These are phyloP conservation scores for Nestor notabilis DNA, from an alignment of 2,113 vertebrate species.

Conservation along the genomic window DNA sequence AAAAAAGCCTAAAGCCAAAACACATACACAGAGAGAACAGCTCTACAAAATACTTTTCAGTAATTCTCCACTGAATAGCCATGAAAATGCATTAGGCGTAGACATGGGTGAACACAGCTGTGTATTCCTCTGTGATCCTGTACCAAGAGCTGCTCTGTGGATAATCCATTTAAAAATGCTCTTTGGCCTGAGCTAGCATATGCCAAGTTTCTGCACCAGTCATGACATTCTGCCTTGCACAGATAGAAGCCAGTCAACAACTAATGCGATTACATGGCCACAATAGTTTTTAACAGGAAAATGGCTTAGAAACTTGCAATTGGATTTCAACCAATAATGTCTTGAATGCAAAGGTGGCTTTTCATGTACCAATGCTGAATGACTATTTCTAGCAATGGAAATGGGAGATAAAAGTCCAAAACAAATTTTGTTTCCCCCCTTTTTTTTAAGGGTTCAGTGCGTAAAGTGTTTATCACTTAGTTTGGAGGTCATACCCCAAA, in stretches of 20 bases:
- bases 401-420: neutral
- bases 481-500: neutral
- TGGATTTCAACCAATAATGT: slow-evolving; percentile 56
- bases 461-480: neutral
- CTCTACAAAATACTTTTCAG: neutral
- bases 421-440: neutral
- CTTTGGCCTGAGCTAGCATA: neutral
- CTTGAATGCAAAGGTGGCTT: slow-evolving; percentile 28
- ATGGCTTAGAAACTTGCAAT: slow-evolving; percentile 42
- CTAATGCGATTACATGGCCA: slow-evolving; percentile 52
- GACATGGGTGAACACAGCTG: neutral
- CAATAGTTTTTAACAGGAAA: slow-evolving; percentile 51
- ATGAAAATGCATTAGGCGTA: slow-evolving; percentile 45
- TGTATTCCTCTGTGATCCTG: slow-evolving; percentile 30
- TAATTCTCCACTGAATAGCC: slow-evolving; percentile 5
- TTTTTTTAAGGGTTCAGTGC: neutral
- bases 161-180: slow-evolving; percentile 58
- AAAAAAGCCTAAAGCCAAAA: neutral
- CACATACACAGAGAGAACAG: neutral
- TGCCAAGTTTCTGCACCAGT: slow-evolving; percentile 37
- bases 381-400: neutral
- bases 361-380: neutral
- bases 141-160: slow-evolving; percentile 4
- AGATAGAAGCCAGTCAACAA: slow-evolving; percentile 19
- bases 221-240: slow-evolving; percentile 27